Conservation (phyloP, 2,888 invertebrate species). For the Diadegma fenestrale region DNA sequence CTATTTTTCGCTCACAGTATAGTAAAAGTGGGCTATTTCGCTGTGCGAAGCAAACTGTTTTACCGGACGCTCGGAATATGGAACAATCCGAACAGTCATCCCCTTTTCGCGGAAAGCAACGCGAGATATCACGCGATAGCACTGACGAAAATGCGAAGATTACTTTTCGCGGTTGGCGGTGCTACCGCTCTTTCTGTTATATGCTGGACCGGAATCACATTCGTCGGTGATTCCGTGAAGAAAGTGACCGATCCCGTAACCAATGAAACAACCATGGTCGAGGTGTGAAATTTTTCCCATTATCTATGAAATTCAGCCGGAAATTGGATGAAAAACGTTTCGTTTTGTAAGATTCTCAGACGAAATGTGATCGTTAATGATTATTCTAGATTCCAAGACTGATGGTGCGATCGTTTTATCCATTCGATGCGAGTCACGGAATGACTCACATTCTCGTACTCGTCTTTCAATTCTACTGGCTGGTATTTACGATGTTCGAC, state of each 20-base stretch:
- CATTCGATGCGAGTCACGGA: constrained; percentile 91
- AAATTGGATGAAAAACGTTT: not conserved
- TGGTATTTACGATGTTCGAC: constrained; percentile 88
- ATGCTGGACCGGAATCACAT: constrained; percentile 92
- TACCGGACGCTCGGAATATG: constrained; percentile 93
- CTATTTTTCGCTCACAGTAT: constrained; percentile 92
- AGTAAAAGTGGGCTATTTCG: constrained; percentile 91
- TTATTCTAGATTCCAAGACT: constrained; percentile 87
- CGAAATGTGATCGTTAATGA: not conserved
- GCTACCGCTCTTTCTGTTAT: constrained; percentile 88
- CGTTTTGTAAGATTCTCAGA: not conserved
- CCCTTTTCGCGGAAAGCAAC: constrained; percentile 93
- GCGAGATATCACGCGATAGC: constrained; percentile 91
- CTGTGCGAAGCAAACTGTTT: constrained; percentile 90
- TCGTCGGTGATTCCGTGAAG: constrained; percentile 92
- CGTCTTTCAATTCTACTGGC: constrained; percentile 89
- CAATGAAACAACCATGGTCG: constrained; percentile 89
- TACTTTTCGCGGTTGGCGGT: constrained; percentile 89
- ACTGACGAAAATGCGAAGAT: constrained; percentile 90
- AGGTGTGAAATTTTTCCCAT: constrained; percentile 81
- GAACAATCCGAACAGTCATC: constrained; percentile 94
- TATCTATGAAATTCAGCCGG: not conserved
- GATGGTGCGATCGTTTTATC: constrained; percentile 92
- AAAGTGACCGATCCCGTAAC: constrained; percentile 89
- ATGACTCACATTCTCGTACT: constrained; percentile 89